Evolutionary conservation across 2,797 vertebrate genomes (phyloP), one percentile per base, ranked within the genome.

Genomic region (Eospalax fontanierii): DNA sequence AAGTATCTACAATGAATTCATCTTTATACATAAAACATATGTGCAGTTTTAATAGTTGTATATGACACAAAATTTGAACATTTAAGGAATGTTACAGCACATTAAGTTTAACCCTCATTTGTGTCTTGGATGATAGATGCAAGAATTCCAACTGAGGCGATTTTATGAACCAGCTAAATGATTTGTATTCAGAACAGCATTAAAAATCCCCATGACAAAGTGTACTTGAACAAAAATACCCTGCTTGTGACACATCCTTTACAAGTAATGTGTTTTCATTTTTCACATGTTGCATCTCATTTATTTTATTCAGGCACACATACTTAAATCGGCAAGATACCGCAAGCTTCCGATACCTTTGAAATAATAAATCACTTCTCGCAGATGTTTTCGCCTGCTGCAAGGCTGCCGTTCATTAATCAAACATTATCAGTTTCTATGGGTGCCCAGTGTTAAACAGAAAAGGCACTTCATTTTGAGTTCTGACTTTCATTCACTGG

Each of bases 351-450:
- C 98, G 98, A 98, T 98, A 98, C 98, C 98, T 98, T 97, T 96
- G 97, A 99, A 99, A 99, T 98, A 99, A 99, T 99, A 99, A 99
- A 99, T 99, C 99, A 99, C 98, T 98, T 98, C 97, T 98, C 98
- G 98, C 98, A 98, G 98, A 99, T 98, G 98, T 98, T 98, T 98
- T 98, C 98, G 98, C 98, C 98, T 96, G 96, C 98, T 96, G 97
- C 98, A 97, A 98, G 97, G 95, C 98, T 98, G 98, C 97, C 95
- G 96, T 98, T 99, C 99, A 98, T 99, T 99, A 99, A 99, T 99
- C 99, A 99, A 98, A 98, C 93, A 92, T 98, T 99, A 99, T 99
- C 99, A 98, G 98, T 96, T 96, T 96, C 98, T 97, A 99, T 99
- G 98, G 98, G 97, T 98, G 98, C 86, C 97, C 97, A 94, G 95